Evolutionary conservation across 2,888 invertebrate genomes (phyloP).

Genomic region (Cryptophagus acutangulus): DNA sequence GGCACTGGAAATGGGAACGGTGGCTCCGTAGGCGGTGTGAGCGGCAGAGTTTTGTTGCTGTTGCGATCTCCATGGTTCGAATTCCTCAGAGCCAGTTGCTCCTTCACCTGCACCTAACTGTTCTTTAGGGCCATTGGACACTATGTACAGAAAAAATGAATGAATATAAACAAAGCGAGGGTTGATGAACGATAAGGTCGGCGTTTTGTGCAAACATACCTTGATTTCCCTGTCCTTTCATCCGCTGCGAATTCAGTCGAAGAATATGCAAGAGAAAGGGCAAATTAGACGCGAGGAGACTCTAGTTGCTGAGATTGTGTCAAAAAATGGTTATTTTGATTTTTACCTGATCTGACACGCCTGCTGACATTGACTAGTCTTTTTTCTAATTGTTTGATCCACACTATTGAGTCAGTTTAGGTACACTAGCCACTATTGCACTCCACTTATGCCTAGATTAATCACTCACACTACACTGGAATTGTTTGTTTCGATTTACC

Average conservation of each 20-base stretch:
- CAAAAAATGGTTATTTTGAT: conserved; percentile 44
- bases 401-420: conserved; percentile 37
- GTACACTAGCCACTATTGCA: conserved; percentile 40
- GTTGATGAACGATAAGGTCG: neutral
- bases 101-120: conserved; percentile 68
- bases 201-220: conserved; percentile 48
- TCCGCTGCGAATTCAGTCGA: conserved; percentile 60
- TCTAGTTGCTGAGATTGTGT: conserved; percentile 39
- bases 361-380: conserved; percentile 82
- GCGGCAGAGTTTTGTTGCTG: conserved; percentile 57
- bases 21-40: conserved; percentile 47
- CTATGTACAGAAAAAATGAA: conserved; percentile 41
- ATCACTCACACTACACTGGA: conserved; percentile 32
- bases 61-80: conserved; percentile 74
- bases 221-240: conserved; percentile 84
- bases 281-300: conserved; percentile 35
- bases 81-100: conserved; percentile 54
- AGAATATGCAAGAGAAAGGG: conserved; percentile 57
- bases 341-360: conserved; percentile 84
- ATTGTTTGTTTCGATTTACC: conserved; percentile 26
- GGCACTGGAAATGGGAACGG: conserved; percentile 61
- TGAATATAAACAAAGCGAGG: conserved; percentile 6
- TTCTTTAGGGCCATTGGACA: conserved; percentile 74
- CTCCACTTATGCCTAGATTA: conserved; percentile 14
- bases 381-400: conserved; percentile 53